A percentile compares a stretch with the other conserved stretches of the same genome.
Evolutionary conservation across 2,888 invertebrate genomes (phyloP).

Genomic region (Brachyptera risi): DNA sequence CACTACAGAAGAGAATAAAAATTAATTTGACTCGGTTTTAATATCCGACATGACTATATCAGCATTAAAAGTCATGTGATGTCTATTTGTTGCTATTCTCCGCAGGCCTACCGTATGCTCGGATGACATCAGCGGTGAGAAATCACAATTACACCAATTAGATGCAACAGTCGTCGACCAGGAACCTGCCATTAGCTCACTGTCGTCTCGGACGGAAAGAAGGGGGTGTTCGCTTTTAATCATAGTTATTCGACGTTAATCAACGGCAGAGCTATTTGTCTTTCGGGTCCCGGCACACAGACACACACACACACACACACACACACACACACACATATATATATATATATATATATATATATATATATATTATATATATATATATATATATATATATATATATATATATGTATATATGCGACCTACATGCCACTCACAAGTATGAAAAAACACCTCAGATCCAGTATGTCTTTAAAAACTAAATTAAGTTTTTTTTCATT

Average conservation of each 20-base stretch:
- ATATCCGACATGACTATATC: no score
- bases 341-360: no score
- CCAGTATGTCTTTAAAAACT: not conserved
- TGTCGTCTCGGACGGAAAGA: slow-evolving; percentile 1
- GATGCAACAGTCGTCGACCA: not conserved
- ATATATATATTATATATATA: no score
- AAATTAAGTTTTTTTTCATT: slow-evolving; percentile 1
- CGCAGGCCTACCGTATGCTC: no score
- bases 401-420: not conserved
- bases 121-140: not conserved
- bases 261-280: slow-evolving; percentile 8
- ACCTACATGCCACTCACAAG: not conserved
- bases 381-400: no score
- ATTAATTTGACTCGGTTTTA: no score
- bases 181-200: not conserved
- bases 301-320: no score
- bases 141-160: slow-evolving; percentile 3
- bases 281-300: not conserved
- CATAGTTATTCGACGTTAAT: slow-evolving; percentile 13
- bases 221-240: slow-evolving; percentile 1
- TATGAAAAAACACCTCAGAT: not conserved
- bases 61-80: no score
- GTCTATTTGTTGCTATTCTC: no score
- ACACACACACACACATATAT: no score
- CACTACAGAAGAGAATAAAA: no score